Evolutionary conservation across 1,140 invertebrate genomes (phyloP).

Genomic region (Drosophila persimilis): DNA sequence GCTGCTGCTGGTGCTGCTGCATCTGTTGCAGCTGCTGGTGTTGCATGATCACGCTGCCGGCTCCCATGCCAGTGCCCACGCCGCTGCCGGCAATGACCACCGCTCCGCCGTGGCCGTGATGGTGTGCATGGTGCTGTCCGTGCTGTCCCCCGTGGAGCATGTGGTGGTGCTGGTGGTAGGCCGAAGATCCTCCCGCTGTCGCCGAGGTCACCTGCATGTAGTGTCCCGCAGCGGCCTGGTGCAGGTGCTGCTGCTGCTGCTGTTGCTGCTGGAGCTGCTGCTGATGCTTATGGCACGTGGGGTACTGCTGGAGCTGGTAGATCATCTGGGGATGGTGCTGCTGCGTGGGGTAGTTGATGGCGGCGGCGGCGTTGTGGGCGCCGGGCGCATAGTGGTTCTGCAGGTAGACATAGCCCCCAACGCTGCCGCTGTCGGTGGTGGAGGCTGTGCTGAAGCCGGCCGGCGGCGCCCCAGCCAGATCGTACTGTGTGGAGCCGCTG

Average conservation of each 20-base stretch:
- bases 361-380: conserved; percentile 59
- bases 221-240: conserved; percentile 47
- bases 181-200: conserved; percentile 77
- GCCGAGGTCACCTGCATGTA: conserved; percentile 73
- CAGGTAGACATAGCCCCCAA: conserved; percentile 80
- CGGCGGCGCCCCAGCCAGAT: conserved; percentile 60
- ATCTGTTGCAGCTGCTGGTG: conserved; percentile 78
- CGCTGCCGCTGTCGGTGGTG: conserved; percentile 57
- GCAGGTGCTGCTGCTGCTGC: conserved; percentile 59
- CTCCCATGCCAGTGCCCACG: conserved; percentile 77
- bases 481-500: conserved; percentile 77
- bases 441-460: conserved; percentile 48
- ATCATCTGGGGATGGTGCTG: conserved; percentile 74
- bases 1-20: conserved; percentile 82
- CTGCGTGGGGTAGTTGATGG: conserved; percentile 76
- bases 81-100: conserved; percentile 81
- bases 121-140: conserved; percentile 78
- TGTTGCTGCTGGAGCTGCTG: conserved; percentile 49
- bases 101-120: conserved; percentile 78
- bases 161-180: conserved; percentile 83
- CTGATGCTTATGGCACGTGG: conserved; percentile 81
- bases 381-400: conserved; percentile 81
- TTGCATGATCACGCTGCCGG: conserved; percentile 83
- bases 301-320: conserved; percentile 79
- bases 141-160: conserved; percentile 75